Conservation (phyloP, 1,140 invertebrate species). For the Brevipalpus yothersi region DNA sequence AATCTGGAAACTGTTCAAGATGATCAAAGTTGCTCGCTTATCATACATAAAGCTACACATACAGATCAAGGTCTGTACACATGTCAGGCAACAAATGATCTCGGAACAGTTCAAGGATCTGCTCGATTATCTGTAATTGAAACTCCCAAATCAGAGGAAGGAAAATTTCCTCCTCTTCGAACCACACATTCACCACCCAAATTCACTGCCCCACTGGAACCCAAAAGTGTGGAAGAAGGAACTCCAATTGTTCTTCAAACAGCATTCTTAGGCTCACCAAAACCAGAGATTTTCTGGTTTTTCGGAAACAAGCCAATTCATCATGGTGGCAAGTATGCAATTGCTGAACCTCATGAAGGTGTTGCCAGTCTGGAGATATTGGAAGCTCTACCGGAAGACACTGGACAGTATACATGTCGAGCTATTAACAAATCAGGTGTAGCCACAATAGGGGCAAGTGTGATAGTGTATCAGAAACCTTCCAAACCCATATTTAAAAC, state of each 20-base stretch:
- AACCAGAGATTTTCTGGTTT: background rate
- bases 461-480: background rate
- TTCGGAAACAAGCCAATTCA: background rate
- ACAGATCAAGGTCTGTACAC: too few species aligned
- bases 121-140: too few species aligned
- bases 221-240: background rate
- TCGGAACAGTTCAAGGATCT: too few species aligned
- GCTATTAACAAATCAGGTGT: background rate
- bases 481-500: background rate
- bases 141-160: too few species aligned
- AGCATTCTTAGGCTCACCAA: background rate
- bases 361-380: background rate
- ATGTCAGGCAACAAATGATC: too few species aligned
- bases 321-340: background rate
- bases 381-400: slow-evolving; percentile 17
- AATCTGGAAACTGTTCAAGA: too few species aligned
- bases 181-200: background rate
- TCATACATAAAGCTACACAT: too few species aligned
- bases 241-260: background rate
- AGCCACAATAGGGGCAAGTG: background rate
- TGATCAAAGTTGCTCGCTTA: too few species aligned
- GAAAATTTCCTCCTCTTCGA: too few species aligned
- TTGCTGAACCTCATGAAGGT: background rate
- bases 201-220: background rate
- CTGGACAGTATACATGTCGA: slow-evolving; percentile 21